Percentiles rank a stretch among this genome's conserved stretches.
phyloP scores from a whole-genome alignment of 2,888 invertebrate species.

The Drosophila demipolita region DNA sequence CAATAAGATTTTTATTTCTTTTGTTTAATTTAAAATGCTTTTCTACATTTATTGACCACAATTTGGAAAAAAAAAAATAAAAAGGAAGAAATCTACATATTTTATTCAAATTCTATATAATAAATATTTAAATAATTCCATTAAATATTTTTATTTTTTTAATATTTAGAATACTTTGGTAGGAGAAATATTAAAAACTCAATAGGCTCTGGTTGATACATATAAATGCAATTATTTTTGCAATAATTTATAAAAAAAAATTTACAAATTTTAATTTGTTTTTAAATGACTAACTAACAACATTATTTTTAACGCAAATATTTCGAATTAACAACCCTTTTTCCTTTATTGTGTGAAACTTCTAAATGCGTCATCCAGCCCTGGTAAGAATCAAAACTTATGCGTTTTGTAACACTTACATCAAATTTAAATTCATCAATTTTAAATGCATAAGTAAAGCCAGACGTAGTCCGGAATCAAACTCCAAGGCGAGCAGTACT shows the following conservation, averaged over 20 bases:
- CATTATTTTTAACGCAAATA: neutral
- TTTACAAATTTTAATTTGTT: neutral
- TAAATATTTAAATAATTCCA: neutral
- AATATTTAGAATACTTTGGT: neutral
- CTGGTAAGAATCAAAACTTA: constrained; percentile 6
- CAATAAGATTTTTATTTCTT: neutral
- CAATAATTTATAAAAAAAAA: neutral
- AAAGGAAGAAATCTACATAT: too few relatives aligned
- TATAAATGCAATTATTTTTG: neutral
- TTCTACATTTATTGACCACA: too few relatives aligned
- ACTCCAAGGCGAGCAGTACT: constrained; percentile 36
- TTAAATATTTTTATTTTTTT: neutral
- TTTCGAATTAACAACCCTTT: neutral
- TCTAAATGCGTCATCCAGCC: constrained; percentile 17
- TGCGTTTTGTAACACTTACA: constrained; percentile 42
- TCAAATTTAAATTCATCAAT: constrained; percentile 35
- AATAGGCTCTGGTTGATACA: neutral
- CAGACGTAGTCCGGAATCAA: constrained; percentile 47
- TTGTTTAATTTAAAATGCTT: neutral
- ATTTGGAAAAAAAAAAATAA: too few relatives aligned
- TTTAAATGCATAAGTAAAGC: constrained; percentile 2
- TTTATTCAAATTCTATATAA: neutral
- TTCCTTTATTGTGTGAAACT: neutral
- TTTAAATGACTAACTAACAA: neutral
- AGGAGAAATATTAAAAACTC: neutral